Conservation (phyloP, 2,113 vertebrate species). For the Illadopsis cleaveri region DNA sequence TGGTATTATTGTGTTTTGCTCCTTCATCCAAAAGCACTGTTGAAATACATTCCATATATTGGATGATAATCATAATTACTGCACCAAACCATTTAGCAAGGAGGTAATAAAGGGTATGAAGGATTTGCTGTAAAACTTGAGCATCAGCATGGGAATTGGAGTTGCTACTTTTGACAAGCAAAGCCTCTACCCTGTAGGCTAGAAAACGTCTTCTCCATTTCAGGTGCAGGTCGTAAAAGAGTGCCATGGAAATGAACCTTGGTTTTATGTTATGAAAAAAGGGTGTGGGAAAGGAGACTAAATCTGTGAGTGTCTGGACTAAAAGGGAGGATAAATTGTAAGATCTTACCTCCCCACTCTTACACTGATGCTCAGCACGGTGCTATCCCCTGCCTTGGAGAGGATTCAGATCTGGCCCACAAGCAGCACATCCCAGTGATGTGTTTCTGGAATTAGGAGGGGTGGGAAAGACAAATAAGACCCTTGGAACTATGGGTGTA, state of each 20-base stretch:
- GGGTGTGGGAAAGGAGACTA: neutral
- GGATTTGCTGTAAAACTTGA: neutral
- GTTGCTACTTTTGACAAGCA: neutral
- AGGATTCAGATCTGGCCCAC: accelerated
- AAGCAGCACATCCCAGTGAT: accelerated
- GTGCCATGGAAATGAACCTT: neutral
- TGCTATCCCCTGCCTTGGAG: too few species aligned
- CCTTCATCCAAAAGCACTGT: neutral
- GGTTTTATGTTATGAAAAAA: neutral
- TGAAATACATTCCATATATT: neutral
- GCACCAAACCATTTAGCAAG: neutral
- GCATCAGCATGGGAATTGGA: neutral
- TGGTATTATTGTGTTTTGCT: neutral
- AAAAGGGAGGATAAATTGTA: neutral
- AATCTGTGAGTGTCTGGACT: neutral
- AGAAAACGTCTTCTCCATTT: neutral
- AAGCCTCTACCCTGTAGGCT: neutral
- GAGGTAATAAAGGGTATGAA: neutral
- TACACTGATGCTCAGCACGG: neutral
- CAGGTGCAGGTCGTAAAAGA: neutral
- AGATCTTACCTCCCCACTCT: neutral
- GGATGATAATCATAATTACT: constrained; percentile 15
- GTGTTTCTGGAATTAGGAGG: neutral
- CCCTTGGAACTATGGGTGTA: neutral
- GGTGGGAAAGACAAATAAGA: neutral